phyloP scores from a whole-genome alignment of 2,888 invertebrate genomes.

The Drosophila glabriapex region DNA sequence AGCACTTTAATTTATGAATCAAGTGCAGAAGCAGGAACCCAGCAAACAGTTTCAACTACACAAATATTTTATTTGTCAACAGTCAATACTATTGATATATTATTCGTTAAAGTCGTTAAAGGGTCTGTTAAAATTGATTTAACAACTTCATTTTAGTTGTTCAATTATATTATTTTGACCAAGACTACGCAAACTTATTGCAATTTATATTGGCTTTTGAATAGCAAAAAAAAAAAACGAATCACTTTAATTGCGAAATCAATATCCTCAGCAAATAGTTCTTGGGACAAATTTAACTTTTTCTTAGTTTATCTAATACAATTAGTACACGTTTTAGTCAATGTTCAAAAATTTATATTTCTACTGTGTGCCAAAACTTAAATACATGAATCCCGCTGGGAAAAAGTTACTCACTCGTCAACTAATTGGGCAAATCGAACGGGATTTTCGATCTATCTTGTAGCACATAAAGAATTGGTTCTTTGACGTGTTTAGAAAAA shows the following conservation, averaged over 20 bases:
- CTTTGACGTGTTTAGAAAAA: not conserved
- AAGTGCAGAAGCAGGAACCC: not conserved
- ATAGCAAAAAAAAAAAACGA: not conserved
- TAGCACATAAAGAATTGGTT: not conserved
- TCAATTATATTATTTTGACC: not conserved
- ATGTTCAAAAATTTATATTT: not conserved
- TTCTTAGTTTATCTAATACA: not conserved
- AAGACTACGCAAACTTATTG: not conserved
- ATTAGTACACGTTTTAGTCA: not conserved
- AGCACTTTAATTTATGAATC: not conserved
- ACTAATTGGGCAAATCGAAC: not conserved
- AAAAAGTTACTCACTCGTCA: not conserved
- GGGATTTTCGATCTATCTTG: not conserved
- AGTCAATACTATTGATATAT: not conserved
- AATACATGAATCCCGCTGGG: not conserved
- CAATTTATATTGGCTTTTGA: not conserved
- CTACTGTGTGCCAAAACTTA: not conserved
- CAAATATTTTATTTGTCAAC: not conserved
- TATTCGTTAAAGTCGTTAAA: not conserved
- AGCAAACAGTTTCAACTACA: not conserved
- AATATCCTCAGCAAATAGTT: not conserved
- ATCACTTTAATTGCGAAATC: not conserved
- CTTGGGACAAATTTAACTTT: not conserved
- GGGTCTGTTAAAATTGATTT: not conserved
- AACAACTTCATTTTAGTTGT: not conserved